Evolutionary conservation across 2,113 vertebrate species (phyloP), one percentile per base, ranked within the genome.

Genomic region (Pseudonaja textilis): DNA sequence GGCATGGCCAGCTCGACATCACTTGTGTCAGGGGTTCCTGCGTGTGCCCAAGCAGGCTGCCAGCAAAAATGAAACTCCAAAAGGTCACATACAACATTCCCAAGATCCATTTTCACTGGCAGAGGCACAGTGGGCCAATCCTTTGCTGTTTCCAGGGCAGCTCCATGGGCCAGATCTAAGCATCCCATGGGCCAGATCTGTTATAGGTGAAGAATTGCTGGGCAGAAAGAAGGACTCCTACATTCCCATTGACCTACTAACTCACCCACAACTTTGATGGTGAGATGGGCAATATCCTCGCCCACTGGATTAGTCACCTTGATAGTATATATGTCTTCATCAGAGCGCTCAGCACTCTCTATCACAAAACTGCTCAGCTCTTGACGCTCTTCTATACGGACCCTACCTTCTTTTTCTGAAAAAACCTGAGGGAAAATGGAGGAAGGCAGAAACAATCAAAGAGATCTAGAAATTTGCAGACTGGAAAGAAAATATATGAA

Each of bases 361-460:
- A 99, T 98, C 34, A 99, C 97, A 0, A 99, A 98, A 96, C 98
- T 98, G 98, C 98, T 98, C 94, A 96, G 56, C 23, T 97, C 98
- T 10, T 94, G 96, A 59, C 94, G 96, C 64, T 96, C 94, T 96
- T 99, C 99, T 1, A 99, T 91, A 1, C 91, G 98, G 29, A 97
- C 95, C 34, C 98, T 96, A 85, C 99, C 98, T 93, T 98, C 98
- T 0, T 87, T 94, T 8, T 95, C 94, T 0, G 94, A 26, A 91
- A 99, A 96, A 89, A 96, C 96, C 99, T 99, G 95, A 25, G 26
- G 20, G 39, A 56, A 23, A 1, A 4, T 22, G 54, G 42, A 29
- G 14, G 23, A 39, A 57, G 29, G 7, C 42, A 86, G 74, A 7
- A 52, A 90, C 18, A 11, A 29, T 45, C 85, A 64, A n/a, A 7